Base-by-base conservation (phyloP, 2,888 invertebrate species). In the Masnerella sp. region DNA sequence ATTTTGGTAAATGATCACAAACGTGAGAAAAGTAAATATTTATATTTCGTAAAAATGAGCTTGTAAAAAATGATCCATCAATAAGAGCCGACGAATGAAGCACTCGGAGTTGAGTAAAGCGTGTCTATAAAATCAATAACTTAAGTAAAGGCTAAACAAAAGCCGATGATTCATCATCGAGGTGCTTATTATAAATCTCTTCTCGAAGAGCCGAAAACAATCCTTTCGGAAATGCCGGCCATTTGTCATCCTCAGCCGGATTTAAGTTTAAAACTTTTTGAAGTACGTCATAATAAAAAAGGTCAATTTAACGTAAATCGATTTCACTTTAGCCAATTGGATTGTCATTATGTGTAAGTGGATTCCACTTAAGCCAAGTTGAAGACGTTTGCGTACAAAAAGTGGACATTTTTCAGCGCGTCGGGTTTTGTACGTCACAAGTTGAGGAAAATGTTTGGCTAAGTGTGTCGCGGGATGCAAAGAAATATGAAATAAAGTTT, bases 311-410 rank as follows among this genome's bases (percentile, higher is more conserved):
- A 72, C 52, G 71, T 54, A 72, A 72, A 72, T 72, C 71, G 71
- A 72, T 72, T 72, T 72, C 71, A 65, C 71, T 72, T 72, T 72
- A 72, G 65, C 58, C 65, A 65, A 72, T 72, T 72, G 71, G 65
- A 65, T 65, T 65, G 71, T 72, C 71, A 65, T 72, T 72, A 72
- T 54, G 22, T 47, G 65, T 67, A 67, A 72, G 72, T 72, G 67
- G 72, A 72, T 67, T 72, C 67, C 67, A 72, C 72, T 72, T 49
- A 67, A 72, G 54, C 61, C 65, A 72, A 72, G 72, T 56, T 61
- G 72, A 72, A 72, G 72, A 72, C 65, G 65, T 67, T 72, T 61
- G 61, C 67, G 59, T 54, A 49, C 9, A 67, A 72, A 72, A 72
- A 72, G 67, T 59, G 43, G 59, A 54, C 54, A 67, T 67, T 72